These are phyloP conservation scores for Ophioninae sp. DNA, from an alignment of 2,888 invertebrate genomes.

Conservation along the genomic window DNA sequence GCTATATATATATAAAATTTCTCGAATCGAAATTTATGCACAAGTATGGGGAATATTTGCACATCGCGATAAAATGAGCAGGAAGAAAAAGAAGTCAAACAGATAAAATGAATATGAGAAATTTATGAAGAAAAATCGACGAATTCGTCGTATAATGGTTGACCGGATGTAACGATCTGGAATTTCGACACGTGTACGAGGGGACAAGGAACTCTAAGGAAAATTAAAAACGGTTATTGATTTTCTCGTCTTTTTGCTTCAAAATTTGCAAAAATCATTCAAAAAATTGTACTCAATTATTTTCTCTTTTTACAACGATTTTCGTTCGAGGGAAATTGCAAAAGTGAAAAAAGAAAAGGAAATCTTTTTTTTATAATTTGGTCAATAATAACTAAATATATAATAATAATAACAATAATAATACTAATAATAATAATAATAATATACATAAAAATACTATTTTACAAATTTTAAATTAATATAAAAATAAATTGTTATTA, in stretches of 20 bases:
- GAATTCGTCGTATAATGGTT: not conserved
- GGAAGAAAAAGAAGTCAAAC: not conserved
- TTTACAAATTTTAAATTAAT: too few relatives aligned
- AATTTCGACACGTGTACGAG: not conserved
- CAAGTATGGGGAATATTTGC: not conserved
- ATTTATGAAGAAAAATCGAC: not conserved
- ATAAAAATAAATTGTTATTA: too few relatives aligned
- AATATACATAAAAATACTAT: too few relatives aligned
- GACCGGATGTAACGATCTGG: not conserved
- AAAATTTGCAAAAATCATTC: too few relatives aligned
- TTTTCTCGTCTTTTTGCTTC: not conserved
- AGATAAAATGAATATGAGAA: not conserved
- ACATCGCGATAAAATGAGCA: not conserved
- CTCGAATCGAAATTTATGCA: not conserved
- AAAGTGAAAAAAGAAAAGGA: too few relatives aligned
- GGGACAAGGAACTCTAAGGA: not conserved
- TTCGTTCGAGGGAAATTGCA: too few relatives aligned
- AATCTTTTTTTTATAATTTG: too few relatives aligned
- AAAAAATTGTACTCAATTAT: too few relatives aligned
- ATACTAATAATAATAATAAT: too few relatives aligned
- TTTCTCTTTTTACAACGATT: too few relatives aligned
- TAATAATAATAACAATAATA: too few relatives aligned
- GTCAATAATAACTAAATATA: too few relatives aligned
- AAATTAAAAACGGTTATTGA: not conserved
- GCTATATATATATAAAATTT: not conserved